Evolutionary conservation across 2,113 vertebrate species (phyloP).

Genomic region (Physeter macrocephalus): DNA sequence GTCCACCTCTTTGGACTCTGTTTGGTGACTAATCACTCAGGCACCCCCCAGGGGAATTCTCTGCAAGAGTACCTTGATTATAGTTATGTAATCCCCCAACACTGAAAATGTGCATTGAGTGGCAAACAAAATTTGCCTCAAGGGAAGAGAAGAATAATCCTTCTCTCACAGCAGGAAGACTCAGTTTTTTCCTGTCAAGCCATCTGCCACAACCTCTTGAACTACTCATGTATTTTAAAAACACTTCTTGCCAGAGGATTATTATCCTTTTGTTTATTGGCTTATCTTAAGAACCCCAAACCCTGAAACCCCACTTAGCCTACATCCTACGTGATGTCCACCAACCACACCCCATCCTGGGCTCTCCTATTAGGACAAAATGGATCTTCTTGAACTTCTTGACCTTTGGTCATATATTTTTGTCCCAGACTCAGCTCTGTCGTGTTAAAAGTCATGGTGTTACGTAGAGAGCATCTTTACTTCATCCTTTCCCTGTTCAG

Average conservation of each 20-base stretch:
- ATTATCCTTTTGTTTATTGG: slow-evolving; percentile 10
- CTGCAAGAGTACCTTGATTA: background rate
- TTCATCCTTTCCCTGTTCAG: background rate
- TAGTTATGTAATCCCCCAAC: slow-evolving; percentile 4
- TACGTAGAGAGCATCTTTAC: background rate
- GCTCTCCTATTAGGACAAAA: background rate
- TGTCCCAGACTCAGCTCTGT: background rate
- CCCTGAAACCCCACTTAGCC: background rate
- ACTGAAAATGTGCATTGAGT: background rate
- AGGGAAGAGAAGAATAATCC: background rate
- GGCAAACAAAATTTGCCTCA: slow-evolving; percentile 1
- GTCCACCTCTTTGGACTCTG: background rate
- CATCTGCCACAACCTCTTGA: background rate
- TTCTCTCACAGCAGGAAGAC: background rate
- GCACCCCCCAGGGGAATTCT: background rate
- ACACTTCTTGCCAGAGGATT: slow-evolving; percentile 20
- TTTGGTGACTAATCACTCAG: slow-evolving; percentile 26
- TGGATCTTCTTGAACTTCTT: background rate
- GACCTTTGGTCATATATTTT: background rate
- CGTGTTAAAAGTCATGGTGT: background rate
- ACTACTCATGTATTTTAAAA: slow-evolving; percentile 20
- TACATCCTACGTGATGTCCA: background rate
- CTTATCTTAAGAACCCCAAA: background rate
- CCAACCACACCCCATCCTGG: background rate
- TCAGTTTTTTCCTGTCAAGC: background rate